These are phyloP conservation scores for Nomada fucata DNA, from an alignment of 2,888 invertebrate genomes.

Conservation along the genomic window DNA sequence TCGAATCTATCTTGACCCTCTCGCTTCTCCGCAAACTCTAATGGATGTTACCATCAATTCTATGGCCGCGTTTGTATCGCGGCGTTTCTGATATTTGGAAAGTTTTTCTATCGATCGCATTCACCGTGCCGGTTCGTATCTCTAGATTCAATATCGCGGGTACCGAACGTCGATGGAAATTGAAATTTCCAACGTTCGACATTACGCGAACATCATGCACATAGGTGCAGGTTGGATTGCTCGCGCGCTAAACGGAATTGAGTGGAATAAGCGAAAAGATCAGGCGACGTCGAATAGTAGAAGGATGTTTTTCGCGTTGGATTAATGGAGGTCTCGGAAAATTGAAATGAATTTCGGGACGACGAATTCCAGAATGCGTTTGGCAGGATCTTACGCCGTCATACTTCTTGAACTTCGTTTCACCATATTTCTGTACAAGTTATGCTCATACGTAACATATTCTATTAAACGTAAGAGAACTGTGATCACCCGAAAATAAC, in stretches of 20 bases:
- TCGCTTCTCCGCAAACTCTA: neutral
- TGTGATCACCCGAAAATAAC: neutral
- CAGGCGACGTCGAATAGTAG: constrained; percentile 13
- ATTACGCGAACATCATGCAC: neutral
- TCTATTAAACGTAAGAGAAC: neutral
- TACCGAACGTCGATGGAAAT: constrained; percentile 56
- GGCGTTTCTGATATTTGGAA: constrained; percentile 43
- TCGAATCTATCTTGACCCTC: neutral
- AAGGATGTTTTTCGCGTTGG: constrained; percentile 2
- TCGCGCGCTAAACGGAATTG: constrained; percentile 16
- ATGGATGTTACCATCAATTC: neutral
- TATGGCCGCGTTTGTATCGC: constrained; percentile 11
- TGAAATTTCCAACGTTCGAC: constrained; percentile 57
- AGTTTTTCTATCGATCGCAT: constrained; percentile 46
- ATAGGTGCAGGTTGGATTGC: neutral
- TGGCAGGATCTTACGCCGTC: too few relatives aligned
- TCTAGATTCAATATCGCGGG: constrained; percentile 58
- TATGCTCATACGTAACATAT: too few relatives aligned
- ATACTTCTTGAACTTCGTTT: neutral
- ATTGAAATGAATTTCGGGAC: constrained; percentile 5
- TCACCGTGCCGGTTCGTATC: constrained; percentile 35
- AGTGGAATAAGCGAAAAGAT: constrained; percentile 40
- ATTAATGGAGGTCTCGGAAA: constrained; percentile 26
- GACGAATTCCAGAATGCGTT: neutral
- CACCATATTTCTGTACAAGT: too few relatives aligned